Evolutionary conservation across 2,888 invertebrate species (phyloP).

Genomic region (Tiliacea aurago): DNA sequence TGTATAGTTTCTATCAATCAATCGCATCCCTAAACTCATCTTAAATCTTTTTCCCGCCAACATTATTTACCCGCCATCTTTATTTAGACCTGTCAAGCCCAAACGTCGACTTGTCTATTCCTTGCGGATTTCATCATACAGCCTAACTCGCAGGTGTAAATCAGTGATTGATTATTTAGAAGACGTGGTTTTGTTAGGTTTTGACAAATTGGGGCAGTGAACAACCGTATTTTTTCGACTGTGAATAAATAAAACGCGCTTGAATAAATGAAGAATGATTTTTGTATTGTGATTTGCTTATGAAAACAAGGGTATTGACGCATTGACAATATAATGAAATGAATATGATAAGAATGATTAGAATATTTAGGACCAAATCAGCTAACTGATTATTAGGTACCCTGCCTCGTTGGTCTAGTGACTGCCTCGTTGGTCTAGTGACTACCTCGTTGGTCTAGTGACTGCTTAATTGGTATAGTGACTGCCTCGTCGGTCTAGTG

Average conservation of each 20-base stretch:
- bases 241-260: too few species aligned
- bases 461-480: too few species aligned
- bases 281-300: too few species aligned
- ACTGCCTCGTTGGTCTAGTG: too few species aligned
- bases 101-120: slow-evolving; percentile 18
- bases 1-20: not conserved
- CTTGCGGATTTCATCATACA: not conserved
- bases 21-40: not conserved
- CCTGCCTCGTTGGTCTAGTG: too few species aligned
- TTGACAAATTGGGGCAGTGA: slow-evolving; percentile 4
- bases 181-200: not conserved
- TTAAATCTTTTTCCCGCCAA: not conserved
- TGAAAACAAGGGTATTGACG: not conserved
- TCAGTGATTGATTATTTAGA: slow-evolving; percentile 17
- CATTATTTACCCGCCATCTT: slow-evolving; percentile 24
- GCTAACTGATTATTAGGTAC: not conserved
- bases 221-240: slow-evolving; percentile 22
- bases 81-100: slow-evolving; percentile 32
- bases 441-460: too few species aligned
- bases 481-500: too few species aligned
- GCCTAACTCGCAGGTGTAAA: slow-evolving; percentile 10
- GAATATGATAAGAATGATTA: not conserved
- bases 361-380: not conserved
- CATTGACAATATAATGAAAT: not conserved
- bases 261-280: too few species aligned